These are phyloP conservation scores for Leptobrachium leishanense DNA, from an alignment of 2,113 vertebrate genomes.

Conservation along the genomic window DNA sequence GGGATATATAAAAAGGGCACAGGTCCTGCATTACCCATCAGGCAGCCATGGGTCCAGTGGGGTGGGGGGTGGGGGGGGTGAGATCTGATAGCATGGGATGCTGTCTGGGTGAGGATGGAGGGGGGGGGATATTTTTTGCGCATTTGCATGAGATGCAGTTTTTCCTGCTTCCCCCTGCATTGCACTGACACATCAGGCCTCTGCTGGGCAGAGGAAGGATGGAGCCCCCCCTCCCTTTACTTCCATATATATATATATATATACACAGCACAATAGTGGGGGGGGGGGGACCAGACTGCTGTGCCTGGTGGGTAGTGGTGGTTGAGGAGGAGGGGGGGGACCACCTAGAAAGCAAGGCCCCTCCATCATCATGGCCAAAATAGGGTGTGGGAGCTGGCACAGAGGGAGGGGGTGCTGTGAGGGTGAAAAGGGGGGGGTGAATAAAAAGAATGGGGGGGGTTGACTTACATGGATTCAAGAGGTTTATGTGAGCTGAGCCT, in stretches of 20 bases:
- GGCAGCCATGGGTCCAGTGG: background rate
- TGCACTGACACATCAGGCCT: background rate
- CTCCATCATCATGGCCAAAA: background rate
- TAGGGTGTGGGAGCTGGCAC: constrained; percentile 5
- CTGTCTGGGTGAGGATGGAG: background rate
- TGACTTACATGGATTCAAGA: constrained; percentile 47
- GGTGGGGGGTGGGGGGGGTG: background rate
- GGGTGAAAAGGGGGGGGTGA: background rate
- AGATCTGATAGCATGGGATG: background rate
- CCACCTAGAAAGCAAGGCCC: background rate
- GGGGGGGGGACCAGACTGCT: constrained; percentile 8
- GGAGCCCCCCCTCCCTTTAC: background rate
- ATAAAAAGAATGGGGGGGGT: background rate
- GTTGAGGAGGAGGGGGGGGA: background rate
- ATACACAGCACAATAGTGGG: background rate
- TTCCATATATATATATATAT: background rate
- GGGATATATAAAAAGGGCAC: background rate
- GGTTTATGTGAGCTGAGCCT: constrained; percentile 42
- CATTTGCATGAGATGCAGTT: constrained; percentile 7
- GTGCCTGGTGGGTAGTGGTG: background rate
- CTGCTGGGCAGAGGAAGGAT: background rate
- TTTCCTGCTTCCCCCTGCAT: background rate
- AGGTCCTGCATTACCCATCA: constrained; percentile 2
- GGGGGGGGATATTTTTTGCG: background rate
- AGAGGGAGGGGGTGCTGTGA: constrained; percentile 17